phyloP scores from a whole-genome alignment of 2,888 invertebrate species.

The Ectemnius continuus region DNA sequence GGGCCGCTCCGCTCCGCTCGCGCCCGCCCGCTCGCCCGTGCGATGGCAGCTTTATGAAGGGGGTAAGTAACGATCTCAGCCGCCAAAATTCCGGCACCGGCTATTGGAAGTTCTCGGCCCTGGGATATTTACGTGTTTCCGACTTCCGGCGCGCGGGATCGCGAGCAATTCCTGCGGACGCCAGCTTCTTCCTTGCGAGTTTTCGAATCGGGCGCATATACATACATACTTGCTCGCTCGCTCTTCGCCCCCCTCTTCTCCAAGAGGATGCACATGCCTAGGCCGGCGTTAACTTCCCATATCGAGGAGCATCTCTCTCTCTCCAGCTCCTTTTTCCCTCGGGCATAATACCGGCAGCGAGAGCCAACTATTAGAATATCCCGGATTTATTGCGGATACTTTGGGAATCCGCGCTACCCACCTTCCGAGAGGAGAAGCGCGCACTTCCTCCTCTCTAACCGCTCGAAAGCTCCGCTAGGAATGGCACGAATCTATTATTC shows the following conservation, averaged over 20 bases:
- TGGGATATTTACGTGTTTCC: slow-evolving; percentile 60
- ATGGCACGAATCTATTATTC: too few relatives aligned
- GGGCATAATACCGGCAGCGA: not conserved
- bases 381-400: not conserved
- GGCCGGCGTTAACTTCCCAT: slow-evolving; percentile 7
- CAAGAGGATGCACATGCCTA: too few relatives aligned
- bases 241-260: too few relatives aligned
- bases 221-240: too few relatives aligned
- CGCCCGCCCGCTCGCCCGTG: too few relatives aligned
- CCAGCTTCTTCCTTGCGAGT: too few relatives aligned
- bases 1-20: not conserved
- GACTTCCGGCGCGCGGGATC: slow-evolving; percentile 52
- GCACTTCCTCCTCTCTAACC: too few relatives aligned
- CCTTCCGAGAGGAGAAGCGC: too few relatives aligned
- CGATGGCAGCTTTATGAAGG: slow-evolving; percentile 50
- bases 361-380: slow-evolving; percentile 5
- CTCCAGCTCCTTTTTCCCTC: too few relatives aligned
- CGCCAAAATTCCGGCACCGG: slow-evolving; percentile 52
- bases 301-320: not conserved
- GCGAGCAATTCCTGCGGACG: too few relatives aligned
- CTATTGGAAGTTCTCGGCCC: slow-evolving; percentile 51
- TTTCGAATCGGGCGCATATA: too few relatives aligned
- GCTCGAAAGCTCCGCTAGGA: too few relatives aligned
- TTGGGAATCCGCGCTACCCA: not conserved
- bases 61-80: slow-evolving; percentile 41